Base-by-base conservation (phyloP, 1,140 invertebrate genomes). In the Megathymus violae region DNA sequence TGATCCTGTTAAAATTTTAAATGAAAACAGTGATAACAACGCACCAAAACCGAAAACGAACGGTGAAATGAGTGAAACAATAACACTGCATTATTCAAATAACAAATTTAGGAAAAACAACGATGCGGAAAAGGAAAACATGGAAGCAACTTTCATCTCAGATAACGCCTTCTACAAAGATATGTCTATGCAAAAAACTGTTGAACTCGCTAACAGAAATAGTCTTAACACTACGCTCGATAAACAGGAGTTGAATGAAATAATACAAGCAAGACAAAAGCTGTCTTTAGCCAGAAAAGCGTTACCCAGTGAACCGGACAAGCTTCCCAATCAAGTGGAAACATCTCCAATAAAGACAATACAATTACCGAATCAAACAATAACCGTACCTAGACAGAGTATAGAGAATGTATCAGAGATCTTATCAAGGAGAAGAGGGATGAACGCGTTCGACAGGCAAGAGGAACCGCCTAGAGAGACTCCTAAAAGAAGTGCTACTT, bases 171-270 rank as follows among this genome's bases (percentile, higher is more conserved):
- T 91, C 64, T 90, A 78, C 64, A 85, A 82, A 70, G 88, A 90
- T 38, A 88, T 85, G 79, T 83, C 75, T 7, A 59, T 86, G 25
- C 75, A 66, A 13, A 81, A 74, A 58, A 56, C 76, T 3, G 61
- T 68, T 0, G 84, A 89, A 15, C 38, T 78, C 0, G 86, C 76
- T 0, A 82, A 78, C 15, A 25, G 22, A 38, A 84, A 85, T 34
- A 92, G 87, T 63, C 44, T 91, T 9, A 91, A 89, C 59, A 82
- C 90, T 0, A 91, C 88, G 0, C 58, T 89, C 5, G 87, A 86
- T 16, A 92, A 92, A 65, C 80, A 88, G 43, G 88, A 91, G 48
- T 44, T 91, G n/a, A 91, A 89, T 40, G 88, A 91, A 61, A 91
- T 91, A 10, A 89, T 89, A 61, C 87, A 89, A 43, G 88, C 88